phyloP scores from a whole-genome alignment of 2,797 vertebrate species.

The Threskiornis aethiopicus region DNA sequence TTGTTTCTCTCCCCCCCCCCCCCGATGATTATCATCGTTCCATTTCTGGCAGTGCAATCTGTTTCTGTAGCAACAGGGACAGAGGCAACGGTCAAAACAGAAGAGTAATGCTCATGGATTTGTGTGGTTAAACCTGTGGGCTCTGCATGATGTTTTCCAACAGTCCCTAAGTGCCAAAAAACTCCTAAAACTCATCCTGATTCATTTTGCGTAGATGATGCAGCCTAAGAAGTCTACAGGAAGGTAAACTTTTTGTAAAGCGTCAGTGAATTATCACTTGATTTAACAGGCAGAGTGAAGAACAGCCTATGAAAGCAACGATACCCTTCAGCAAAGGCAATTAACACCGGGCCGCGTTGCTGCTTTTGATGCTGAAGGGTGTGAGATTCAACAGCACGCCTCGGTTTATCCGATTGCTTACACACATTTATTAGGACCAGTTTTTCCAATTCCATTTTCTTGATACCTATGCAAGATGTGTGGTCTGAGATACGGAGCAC shows the following conservation, averaged over 20 bases:
- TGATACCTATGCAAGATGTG: background rate
- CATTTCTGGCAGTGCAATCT: background rate
- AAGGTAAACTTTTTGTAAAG: background rate
- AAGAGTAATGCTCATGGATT: background rate
- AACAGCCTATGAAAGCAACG: background rate
- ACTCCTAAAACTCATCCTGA: background rate
- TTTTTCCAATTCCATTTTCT: background rate
- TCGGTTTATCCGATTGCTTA: background rate
- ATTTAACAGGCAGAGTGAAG: background rate
- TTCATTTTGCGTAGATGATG: background rate
- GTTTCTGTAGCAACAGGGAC: constrained; percentile 1
- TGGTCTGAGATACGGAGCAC: background rate
- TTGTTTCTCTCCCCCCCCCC: too few relatives aligned
- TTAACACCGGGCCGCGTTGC: background rate
- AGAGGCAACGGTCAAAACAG: background rate
- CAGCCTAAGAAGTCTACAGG: background rate
- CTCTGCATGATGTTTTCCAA: background rate
- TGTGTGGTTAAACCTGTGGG: background rate
- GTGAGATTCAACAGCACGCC: background rate
- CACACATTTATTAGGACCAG: background rate
- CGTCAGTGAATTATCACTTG: background rate
- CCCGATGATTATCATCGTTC: background rate
- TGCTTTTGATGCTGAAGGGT: background rate
- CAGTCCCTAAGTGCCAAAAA: background rate
- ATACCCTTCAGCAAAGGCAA: background rate